Base-by-base conservation (phyloP, 2,113 vertebrate genomes). In the Ornithorhynchus anatinus region DNA sequence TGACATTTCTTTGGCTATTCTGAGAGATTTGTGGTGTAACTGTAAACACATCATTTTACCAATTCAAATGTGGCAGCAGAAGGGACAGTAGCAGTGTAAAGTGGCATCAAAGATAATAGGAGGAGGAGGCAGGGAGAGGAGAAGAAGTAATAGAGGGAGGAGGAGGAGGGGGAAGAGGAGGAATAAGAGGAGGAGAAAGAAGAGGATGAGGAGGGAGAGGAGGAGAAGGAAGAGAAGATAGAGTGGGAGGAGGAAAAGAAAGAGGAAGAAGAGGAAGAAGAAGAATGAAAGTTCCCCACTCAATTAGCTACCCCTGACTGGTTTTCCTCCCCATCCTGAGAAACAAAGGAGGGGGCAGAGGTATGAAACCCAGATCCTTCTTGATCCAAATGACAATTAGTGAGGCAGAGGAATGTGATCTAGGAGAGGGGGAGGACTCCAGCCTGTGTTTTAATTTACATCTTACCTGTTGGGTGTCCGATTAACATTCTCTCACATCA, bases 391-490 rank as follows among this genome's bases (percentile, higher is more conserved):
- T 15, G 35, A 66, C 12, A 82, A 71, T 47, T 73, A 70, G 73
- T 42, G n/a, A 65, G 27, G 8, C 73, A 10, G 6, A 77, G 52
- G 20, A 10, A 2, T 54, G 22, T 31, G 10, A 4, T n/a, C n/a
- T n/a, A n/a, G n/a, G n/a, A 22, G 4, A 31, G 54, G 54, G 19
- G 42, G 44, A 29, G 20, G 9, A 25, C 39, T 50, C 8, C 11
- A 47, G 53, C 58, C 5, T 0, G 38, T 56, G 10, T 10, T 65
- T 17, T 69, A 20, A 61, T 79, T 86, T 38, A 36, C 23, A 38
- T 63, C 62, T 68, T 72, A 77, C 48, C n/a, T 75, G 7, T 82
- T 69, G 50, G 63, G 54, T 76, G 65, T 72, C 25, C 76, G 59
- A 65, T 78, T 79, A 86, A 67, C 77, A 72, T 10, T 4, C 12